Conservation (phyloP, 2,113 vertebrate species). For the Panurus biarmicus region DNA sequence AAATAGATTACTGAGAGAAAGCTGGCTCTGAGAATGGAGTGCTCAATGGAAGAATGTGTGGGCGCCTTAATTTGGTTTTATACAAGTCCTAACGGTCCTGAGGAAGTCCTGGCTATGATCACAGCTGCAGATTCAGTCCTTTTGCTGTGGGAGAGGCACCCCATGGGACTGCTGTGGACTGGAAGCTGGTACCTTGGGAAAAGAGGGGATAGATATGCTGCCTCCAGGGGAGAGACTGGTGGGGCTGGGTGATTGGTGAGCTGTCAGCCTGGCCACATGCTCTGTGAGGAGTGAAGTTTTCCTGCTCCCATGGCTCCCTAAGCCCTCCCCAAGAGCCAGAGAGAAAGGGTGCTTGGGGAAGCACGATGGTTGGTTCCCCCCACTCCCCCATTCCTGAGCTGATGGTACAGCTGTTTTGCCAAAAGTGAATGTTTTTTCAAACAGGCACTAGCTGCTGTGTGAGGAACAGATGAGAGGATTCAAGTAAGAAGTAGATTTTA, state of each 20-base stretch:
- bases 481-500: constrained; percentile 2
- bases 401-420: background rate
- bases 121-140: background rate
- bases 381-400: fast-evolving
- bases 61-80: background rate
- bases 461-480: background rate
- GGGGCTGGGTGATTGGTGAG: background rate
- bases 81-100: background rate
- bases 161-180: background rate
- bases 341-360: background rate
- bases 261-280: no score
- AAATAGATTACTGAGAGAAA: constrained; percentile 1
- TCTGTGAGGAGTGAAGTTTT: background rate
- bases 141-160: background rate
- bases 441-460: background rate
- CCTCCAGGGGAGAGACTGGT: background rate
- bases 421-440: background rate
- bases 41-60: background rate
- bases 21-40: background rate
- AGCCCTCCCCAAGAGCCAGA: background rate
- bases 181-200: background rate
- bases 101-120: background rate
- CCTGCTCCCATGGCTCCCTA: background rate
- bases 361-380: no score
- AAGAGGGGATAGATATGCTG: background rate